Evolutionary conservation across 2,797 vertebrate species (phyloP).

Genomic region (Psittacula echo): DNA sequence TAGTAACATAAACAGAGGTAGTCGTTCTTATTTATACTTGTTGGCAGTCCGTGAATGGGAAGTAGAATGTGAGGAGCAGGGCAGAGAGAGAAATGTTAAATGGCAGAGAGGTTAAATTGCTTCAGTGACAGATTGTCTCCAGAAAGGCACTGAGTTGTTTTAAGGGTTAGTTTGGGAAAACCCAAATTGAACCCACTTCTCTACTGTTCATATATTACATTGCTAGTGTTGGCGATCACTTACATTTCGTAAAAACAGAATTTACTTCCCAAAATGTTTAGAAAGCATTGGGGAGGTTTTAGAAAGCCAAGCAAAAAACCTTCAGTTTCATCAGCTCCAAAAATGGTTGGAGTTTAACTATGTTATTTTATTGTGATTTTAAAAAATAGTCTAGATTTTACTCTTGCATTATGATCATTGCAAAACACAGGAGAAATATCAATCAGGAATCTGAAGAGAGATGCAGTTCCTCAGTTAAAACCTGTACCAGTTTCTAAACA

Average conservation of each 20-base stretch:
- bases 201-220: background rate
- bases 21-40: background rate
- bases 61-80: background rate
- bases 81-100: conserved; percentile 56
- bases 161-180: conserved; percentile 73
- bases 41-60: background rate
- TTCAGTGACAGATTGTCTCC: conserved; percentile 62
- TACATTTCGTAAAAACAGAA: conserved; percentile 54
- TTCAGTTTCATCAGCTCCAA: background rate
- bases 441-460: background rate
- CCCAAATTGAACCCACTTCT: conserved; percentile 50
- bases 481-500: background rate
- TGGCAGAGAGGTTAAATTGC: conserved; percentile 54
- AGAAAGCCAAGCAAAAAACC: background rate
- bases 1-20: background rate
- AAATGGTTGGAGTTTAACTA: background rate
- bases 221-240: conserved; percentile 22
- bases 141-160: conserved; percentile 64
- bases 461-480: background rate
- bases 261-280: conserved; percentile 49
- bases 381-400: background rate
- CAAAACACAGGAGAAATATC: background rate
- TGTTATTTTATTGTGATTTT: background rate
- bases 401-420: background rate
- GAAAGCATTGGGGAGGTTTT: background rate